Percentiles rank a stretch among this genome's conserved stretches.
Evolutionary conservation across 2,113 vertebrate genomes (phyloP).

Genomic region (Cichladusa arquata): DNA sequence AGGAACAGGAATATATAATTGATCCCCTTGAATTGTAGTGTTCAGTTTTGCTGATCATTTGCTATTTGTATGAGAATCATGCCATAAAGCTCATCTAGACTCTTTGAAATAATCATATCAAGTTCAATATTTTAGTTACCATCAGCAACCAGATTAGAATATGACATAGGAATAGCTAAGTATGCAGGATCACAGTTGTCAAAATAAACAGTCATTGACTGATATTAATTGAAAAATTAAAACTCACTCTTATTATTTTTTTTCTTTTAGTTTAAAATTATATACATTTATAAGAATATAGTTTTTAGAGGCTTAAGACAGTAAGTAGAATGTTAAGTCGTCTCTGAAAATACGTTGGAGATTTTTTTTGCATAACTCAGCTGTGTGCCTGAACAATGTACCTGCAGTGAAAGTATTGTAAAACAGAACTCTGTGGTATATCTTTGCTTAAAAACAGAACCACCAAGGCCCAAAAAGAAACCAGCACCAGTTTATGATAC

Average conservation of each 20-base stretch:
- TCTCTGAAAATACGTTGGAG: neutral
- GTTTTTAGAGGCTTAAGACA: neutral
- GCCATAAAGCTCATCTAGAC: neutral
- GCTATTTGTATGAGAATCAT: neutral
- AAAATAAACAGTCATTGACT: neutral
- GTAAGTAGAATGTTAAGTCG: neutral
- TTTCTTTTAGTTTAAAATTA: neutral
- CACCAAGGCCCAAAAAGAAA: constrained; percentile 83
- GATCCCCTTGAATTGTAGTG: neutral
- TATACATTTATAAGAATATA: neutral
- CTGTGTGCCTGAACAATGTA: neutral
- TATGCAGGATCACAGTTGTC: neutral
- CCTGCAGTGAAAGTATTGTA: neutral
- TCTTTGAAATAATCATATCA: neutral
- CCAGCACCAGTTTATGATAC: constrained; percentile 81
- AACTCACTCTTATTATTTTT: neutral
- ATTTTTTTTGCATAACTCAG: neutral
- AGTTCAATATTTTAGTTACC: neutral
- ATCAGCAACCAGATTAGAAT: neutral
- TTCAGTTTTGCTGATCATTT: neutral
- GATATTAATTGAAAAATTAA: neutral
- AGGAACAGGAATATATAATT: neutral
- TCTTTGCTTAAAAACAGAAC: constrained; percentile 77
- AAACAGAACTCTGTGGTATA: neutral
- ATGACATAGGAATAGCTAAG: neutral